Evolutionary conservation across 2,888 invertebrate species (phyloP).

Genomic region (Lymantria monacha): DNA sequence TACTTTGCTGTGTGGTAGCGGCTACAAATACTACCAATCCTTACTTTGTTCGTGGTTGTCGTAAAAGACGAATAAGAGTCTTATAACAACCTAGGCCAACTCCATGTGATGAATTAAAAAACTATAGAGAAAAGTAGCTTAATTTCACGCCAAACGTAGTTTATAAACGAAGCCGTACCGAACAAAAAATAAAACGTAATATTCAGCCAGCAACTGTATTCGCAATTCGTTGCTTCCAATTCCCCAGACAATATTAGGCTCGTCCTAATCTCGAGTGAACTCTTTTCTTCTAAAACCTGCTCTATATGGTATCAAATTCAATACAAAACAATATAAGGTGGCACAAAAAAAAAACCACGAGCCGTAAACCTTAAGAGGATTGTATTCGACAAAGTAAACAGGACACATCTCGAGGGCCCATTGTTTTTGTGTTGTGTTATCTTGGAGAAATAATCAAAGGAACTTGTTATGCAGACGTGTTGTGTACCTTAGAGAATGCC

Average conservation of each 20-base stretch:
- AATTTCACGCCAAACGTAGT: too few species aligned
- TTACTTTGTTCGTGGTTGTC: too few species aligned
- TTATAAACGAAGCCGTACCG: too few species aligned
- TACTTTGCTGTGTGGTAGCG: too few species aligned
- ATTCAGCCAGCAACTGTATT: too few species aligned
- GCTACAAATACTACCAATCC: too few species aligned
- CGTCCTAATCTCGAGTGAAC: background rate
- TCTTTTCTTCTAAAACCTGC: background rate
- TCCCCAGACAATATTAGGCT: background rate
- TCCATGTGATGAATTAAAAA: too few species aligned
- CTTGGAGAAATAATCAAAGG: constrained; percentile 26
- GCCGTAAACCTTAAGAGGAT: constrained; percentile 18
- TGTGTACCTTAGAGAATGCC: constrained; percentile 6
- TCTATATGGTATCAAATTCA: constrained; percentile 9
- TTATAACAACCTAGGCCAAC: too few species aligned
- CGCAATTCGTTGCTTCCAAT: too few species aligned
- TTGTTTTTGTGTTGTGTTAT: constrained; percentile 19
- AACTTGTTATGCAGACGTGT: constrained; percentile 15
- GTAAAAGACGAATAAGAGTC: too few species aligned
- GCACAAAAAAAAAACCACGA: constrained; percentile 21
- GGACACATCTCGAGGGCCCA: constrained; percentile 21
- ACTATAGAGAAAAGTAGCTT: too few species aligned
- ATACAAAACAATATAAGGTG: constrained; percentile 18
- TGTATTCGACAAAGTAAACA: constrained; percentile 28
- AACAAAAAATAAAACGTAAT: too few species aligned